Conservation (phyloP, 2,888 invertebrate genomes). For the Minunthozetes semirufus region DNA sequence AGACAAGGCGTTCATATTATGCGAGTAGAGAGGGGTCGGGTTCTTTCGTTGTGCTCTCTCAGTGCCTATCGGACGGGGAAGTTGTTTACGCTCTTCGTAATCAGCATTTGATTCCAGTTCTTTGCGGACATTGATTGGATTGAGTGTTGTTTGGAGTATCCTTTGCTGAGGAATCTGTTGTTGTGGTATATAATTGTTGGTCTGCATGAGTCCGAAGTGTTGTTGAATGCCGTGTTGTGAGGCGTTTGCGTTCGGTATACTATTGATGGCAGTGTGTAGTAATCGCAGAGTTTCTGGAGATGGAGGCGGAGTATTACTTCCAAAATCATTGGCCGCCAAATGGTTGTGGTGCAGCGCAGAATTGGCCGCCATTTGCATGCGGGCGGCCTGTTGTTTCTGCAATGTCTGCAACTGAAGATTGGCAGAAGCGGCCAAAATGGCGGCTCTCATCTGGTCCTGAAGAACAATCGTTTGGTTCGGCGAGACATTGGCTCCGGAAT, state of each 20-base stretch:
- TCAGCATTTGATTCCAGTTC: neutral
- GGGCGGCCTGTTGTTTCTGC: constrained; percentile 31
- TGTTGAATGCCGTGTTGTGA: constrained; percentile 17
- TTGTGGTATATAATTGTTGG: neutral
- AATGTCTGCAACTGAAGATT: constrained; percentile 29
- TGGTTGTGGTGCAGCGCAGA: neutral
- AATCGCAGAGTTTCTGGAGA: constrained; percentile 34
- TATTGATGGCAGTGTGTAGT: constrained; percentile 29
- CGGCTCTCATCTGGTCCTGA: constrained; percentile 35
- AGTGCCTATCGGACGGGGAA: constrained; percentile 49
- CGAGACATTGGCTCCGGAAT: neutral
- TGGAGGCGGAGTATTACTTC: constrained; percentile 19
- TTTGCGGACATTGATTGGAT: neutral
- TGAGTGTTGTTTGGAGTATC: neutral
- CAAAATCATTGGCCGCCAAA: constrained; percentile 9
- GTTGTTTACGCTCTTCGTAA: constrained; percentile 42
- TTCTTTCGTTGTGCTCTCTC: constrained; percentile 47
- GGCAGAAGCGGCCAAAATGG: constrained; percentile 34
- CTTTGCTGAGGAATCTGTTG: constrained; percentile 2
- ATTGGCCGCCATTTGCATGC: neutral
- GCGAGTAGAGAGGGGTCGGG: constrained; percentile 38
- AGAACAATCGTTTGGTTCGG: neutral
- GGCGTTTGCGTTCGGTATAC: constrained; percentile 8
- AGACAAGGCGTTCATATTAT: neutral
- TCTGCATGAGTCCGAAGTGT: neutral